Conservation (phyloP, 2,888 invertebrate genomes). For the Protonemura montana region DNA sequence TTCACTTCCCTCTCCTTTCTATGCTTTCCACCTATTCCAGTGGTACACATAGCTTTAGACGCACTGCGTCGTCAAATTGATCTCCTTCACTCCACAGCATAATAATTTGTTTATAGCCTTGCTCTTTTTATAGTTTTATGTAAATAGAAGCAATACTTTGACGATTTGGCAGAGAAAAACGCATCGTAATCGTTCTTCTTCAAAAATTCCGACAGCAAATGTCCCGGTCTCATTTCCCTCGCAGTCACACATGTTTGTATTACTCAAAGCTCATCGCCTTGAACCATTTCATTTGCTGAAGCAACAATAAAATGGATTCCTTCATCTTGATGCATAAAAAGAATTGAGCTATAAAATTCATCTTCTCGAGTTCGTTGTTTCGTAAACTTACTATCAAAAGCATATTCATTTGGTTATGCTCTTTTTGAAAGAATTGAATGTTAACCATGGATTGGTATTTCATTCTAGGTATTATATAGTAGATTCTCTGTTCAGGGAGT, state of each 20-base stretch:
- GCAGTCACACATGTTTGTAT: background rate
- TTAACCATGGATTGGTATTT: too few species aligned
- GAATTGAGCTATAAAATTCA: background rate
- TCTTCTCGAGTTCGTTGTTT: background rate
- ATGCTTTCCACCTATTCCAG: too few species aligned
- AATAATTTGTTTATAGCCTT: background rate
- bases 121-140: conserved; percentile 12
- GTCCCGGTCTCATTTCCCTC: background rate
- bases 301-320: background rate
- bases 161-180: conserved; percentile 12
- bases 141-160: background rate
- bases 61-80: background rate
- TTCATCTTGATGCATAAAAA: background rate
- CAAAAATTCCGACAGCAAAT: background rate
- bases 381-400: background rate
- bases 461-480: too few species aligned
- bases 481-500: too few species aligned
- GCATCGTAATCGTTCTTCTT: background rate
- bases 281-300: background rate
- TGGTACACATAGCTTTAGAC: too few species aligned
- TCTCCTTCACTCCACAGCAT: background rate
- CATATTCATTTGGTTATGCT: background rate
- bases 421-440: background rate
- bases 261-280: background rate
- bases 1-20: too few species aligned